Conservation (phyloP, 2,113 vertebrate species). For the Aptenodytes forsteri region DNA sequence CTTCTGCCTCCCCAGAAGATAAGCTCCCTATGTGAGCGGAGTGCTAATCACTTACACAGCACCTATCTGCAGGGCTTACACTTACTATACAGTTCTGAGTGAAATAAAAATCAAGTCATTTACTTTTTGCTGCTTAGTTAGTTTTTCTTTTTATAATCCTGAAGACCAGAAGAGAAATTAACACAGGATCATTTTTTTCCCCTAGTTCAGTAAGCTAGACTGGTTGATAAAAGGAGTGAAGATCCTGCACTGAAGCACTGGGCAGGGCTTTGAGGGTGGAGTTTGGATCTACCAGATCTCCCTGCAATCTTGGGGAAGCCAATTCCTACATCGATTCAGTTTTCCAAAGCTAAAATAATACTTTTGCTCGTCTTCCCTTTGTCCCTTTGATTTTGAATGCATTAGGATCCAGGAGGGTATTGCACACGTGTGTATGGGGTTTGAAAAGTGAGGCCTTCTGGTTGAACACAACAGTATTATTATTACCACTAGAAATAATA, state of each 20-base stretch:
- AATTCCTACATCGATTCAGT: neutral
- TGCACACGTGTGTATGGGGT: neutral
- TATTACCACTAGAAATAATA: neutral
- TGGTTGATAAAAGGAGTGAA: neutral
- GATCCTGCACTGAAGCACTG: neutral
- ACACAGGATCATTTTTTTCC: neutral
- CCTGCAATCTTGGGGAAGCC: neutral
- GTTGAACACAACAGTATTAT: neutral
- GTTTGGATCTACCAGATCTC: neutral
- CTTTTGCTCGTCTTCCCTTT: neutral
- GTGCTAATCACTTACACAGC: neutral
- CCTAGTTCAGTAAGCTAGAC: neutral
- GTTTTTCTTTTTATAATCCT: neutral
- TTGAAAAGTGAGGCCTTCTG: neutral
- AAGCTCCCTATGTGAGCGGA: neutral
- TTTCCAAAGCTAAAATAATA: neutral
- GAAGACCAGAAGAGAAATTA: neutral
- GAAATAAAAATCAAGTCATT: neutral
- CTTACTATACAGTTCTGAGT: neutral
- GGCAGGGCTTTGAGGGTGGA: neutral
- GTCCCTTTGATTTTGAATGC: neutral
- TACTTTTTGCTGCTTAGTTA: neutral
- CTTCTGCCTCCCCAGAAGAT: neutral
- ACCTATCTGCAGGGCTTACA: neutral
- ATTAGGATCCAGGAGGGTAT: neutral